Base-by-base conservation (phyloP, 2,888 invertebrate species). In the Calameuta filiformis region DNA sequence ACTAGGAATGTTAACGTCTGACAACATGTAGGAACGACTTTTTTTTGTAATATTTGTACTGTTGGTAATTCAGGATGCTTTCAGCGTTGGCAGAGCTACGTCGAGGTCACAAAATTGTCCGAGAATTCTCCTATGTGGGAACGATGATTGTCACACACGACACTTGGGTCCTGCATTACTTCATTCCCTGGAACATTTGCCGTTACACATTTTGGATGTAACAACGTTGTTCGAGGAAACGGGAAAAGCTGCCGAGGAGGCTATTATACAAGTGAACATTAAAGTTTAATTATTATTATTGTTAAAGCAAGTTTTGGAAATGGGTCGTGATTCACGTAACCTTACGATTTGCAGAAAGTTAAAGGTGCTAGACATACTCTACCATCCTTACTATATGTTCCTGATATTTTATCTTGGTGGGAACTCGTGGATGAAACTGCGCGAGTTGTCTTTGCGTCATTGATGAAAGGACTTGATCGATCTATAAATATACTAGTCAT, bases 161-260 rank as follows among this genome's bases (percentile, higher is more conserved):
- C 94, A 95, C 88, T 89, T 97, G 37, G 96, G 95, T 35, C 97
- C 97, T 1, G 97, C 97, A 0, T 88, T 98, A 77, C 92, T 98
- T 11, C 95, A 96, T 83, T 93, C 93, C 73, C 92, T 97, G 87
- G 97, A 97, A 89, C 95, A 94, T 84, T 93, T 95, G 84, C 94
- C 95, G 34, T 94, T 95, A 68, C 94, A 94, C 86, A 93, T 95
- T 68, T 92, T 96, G 77, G 95, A 95, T 86, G 92, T 96, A 77
- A 93, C 95, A 4, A 93, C 94, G 0, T 88, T 96, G 76, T 94
- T 94, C 87, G 93, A 94, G 35, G 94, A 94, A 80, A 93, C 94
- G 11, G 93, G 94, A 4, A 93, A 94, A 84, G 94, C 95, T 0
- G 95, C 95, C 30, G 97, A 97, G 89, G 97, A 97, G 92, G 94